phyloP scores from a whole-genome alignment of 2,888 invertebrate species.

The Scelioninae gen. 2 region DNA sequence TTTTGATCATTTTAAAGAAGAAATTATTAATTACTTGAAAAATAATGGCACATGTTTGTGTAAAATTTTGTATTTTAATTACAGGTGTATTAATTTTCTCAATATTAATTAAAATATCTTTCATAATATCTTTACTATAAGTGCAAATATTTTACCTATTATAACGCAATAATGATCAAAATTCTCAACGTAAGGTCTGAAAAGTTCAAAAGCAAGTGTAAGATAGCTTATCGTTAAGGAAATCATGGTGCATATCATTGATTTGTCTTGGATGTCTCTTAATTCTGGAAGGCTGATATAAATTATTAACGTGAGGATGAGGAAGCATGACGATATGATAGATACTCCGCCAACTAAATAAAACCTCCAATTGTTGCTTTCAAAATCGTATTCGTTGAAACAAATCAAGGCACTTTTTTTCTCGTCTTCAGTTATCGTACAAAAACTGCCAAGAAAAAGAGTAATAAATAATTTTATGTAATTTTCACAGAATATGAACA shows the following conservation, averaged over 20 bases:
- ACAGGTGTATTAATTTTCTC: too few species aligned
- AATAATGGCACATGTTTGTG: too few species aligned
- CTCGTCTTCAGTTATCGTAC: slow-evolving; percentile 1
- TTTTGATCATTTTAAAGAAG: too few species aligned
- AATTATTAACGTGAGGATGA: slow-evolving; percentile 78
- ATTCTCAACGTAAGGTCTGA: too few species aligned
- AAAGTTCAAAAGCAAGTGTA: slow-evolving; percentile 78
- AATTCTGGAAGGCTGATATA: slow-evolving; percentile 80
- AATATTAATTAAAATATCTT: too few species aligned
- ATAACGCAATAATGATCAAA: too few species aligned
- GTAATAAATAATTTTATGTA: background rate
- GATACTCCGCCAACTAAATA: slow-evolving; percentile 63
- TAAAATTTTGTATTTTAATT: too few species aligned
- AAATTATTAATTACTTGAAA: too few species aligned
- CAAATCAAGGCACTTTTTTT: slow-evolving; percentile 28
- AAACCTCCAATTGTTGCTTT: slow-evolving; percentile 59
- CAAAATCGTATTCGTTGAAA: slow-evolving; percentile 14
- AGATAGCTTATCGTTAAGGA: slow-evolving; percentile 80
- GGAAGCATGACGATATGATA: slow-evolving; percentile 79
- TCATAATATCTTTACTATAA: too few species aligned
- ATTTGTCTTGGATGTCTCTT: slow-evolving; percentile 81
- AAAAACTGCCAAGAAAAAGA: slow-evolving; percentile 20
- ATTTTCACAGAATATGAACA: background rate
- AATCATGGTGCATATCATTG: slow-evolving; percentile 79
- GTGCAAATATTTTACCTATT: too few species aligned